Base-by-base conservation (phyloP, 2,888 invertebrate species). In the Hirtodrosophila trivittata region DNA sequence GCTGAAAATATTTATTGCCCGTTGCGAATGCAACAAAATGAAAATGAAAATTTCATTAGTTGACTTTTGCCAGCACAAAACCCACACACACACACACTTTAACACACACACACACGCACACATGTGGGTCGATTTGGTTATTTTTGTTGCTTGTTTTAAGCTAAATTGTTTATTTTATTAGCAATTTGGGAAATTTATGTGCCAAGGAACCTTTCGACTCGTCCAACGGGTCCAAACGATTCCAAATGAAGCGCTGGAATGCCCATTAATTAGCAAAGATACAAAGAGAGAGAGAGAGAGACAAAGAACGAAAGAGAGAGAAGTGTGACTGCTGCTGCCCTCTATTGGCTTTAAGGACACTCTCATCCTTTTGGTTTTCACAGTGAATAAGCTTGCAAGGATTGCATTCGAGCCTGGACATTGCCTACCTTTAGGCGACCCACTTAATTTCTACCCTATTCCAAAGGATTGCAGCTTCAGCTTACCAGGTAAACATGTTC, bases 11-110 rank as follows among this genome's bases (percentile, higher is more conserved):
- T 88, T 88, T 88, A 88, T 88, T 88, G 73, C 89, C 80, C 89
- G 87, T 89, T 88, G 72, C 88, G 87, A 88, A 89, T 89, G 86
- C 86, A 86, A 85, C 87, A 83, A 88, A 87, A 89, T 88, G 87
- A 86, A 78, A 81, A 81, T 86, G 87, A 85, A 82, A 82, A 75
- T 85, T 85, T 87, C 87, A 86, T 87, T 85, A 87, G 86, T 77
- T 72, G 69, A 80, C 74, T 76, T 67, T 51, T 57, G 54, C 35
- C 54, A 28, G 28, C 28, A 12, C 35, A 18, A 21, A 18, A 14
- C 49, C 28, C 43, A 46, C 55, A 35, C 35, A 49, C 57, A 50
- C 52, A n/a, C n/a, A n/a, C n/a, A n/a, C n/a, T n/a, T n/a, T n/a
- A n/a, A n/a, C n/a, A n/a, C n/a, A n/a, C n/a, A 39, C 32, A 38